Base-by-base conservation (phyloP, 2,888 invertebrate species). In the Julus scanicus region DNA sequence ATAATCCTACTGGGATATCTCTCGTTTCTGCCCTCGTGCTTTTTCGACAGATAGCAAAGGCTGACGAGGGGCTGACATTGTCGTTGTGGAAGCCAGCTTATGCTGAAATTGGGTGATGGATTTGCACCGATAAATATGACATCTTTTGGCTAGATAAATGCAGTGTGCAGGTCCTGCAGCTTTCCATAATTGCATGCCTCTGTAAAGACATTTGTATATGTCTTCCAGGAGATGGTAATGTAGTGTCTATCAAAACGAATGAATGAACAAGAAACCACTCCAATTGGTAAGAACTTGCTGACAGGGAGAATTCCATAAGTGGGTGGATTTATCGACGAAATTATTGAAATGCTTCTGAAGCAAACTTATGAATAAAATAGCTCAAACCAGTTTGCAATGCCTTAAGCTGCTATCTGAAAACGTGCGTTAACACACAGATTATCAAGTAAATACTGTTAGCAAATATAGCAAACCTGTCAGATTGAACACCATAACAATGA, bases 81-180 rank as follows among this genome's bases (percentile, higher is more conserved):
- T 71, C 71, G 71, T 71, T 20, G 71, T 29, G 71, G 20, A 71
- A 71, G 71, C 71, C 29, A 71, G 71, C 71, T 71, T 71, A 71
- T 71, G 71, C 71, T 71, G 71, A 71, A 71, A 71, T 71, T 71
- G 71, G 71, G 71, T 71, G 71, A 71, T 71, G 71, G 71, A 71
- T 71, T 71, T 71, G 71, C 71, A 29, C 71, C 71, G 71, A 71
- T 71, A 71, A 71, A 71, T 71, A 71, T 71, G 71, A 71, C 71
- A 71, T 71, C 71, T 71, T 71, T 11, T 71, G 71, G 71, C 71
- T 71, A 71, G 71, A 71, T 71, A 71, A 71, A 71, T 71, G 71
- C 71, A 71, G 71, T 29, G 71, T 71, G 29, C 29, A 9, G 29
- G 71, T 29, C 20, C 71, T 71, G 71, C 5, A 71, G 71, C 71